Evolutionary conservation across 1,140 invertebrate species (phyloP).

Genomic region (Bombus balteatus): DNA sequence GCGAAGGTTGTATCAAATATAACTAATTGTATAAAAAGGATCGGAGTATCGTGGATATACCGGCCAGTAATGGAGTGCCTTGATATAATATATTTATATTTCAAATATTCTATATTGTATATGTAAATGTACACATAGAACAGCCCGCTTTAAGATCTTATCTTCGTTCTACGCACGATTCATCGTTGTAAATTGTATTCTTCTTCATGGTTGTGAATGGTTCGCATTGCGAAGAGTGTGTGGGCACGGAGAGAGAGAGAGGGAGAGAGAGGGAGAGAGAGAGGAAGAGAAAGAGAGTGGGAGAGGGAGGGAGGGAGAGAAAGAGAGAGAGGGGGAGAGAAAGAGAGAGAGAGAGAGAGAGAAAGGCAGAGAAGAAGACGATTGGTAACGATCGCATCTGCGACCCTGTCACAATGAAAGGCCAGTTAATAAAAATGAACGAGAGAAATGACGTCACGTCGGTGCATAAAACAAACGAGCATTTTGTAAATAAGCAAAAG

Average conservation of each 20-base stretch:
- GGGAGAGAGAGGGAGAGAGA: no score
- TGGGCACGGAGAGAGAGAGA: background rate
- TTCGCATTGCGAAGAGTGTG: background rate
- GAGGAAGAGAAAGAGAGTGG: no score
- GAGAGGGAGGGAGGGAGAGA: no score
- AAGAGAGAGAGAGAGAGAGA: background rate
- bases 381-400: background rate
- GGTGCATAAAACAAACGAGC: no score
- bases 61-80: conserved; percentile 54
- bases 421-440: conserved; percentile 12
- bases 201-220: no score
- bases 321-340: fast-evolving
- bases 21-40: background rate
- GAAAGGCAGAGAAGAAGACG: background rate
- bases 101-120: conserved; percentile 36
- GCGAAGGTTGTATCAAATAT: background rate
- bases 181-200: background rate
- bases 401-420: conserved; percentile 9
- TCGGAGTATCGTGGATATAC: background rate
- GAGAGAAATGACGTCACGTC: conserved; percentile 1
- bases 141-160: conserved; percentile 3
- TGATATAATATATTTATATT: conserved; percentile 56
- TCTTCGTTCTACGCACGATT: background rate
- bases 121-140: conserved; percentile 5
- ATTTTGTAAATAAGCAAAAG: conserved; percentile 36